Conservation (phyloP, 2,888 invertebrate species). For the Cantharis flavilabris region DNA sequence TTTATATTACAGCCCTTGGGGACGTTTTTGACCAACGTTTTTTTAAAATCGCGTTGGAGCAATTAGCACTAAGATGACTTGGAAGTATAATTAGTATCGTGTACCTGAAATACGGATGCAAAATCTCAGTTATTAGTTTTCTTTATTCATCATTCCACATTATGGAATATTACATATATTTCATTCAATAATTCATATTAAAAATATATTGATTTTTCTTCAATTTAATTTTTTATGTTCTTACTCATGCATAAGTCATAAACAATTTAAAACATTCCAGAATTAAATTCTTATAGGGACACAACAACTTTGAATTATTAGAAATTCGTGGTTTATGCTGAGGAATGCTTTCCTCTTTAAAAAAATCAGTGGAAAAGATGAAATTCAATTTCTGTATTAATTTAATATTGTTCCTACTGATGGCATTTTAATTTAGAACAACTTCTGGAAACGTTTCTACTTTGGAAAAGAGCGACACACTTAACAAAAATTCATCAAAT, state of each 20-base stretch:
- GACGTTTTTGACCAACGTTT: neutral
- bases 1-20: constrained; percentile 2
- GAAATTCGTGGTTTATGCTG: neutral
- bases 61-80: constrained; percentile 2
- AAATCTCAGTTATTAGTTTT: constrained; percentile 2
- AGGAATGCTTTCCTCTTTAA: neutral
- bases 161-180: neutral
- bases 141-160: neutral
- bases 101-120: constrained; percentile 11
- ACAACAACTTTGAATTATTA: constrained; percentile 12
- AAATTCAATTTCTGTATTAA: neutral
- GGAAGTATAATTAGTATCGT: constrained; percentile 3
- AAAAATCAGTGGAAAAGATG: neutral
- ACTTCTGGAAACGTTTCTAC: neutral
- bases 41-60: neutral
- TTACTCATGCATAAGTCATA: neutral
- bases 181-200: neutral
- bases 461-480: neutral
- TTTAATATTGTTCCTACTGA: neutral
- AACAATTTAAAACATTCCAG: neutral
- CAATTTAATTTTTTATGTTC: neutral
- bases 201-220: neutral
- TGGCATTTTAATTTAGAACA: neutral
- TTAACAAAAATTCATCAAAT: neutral
- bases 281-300: constrained; percentile 4